Evolutionary conservation across 2,797 vertebrate species (phyloP).

Genomic region (Apodemus agrarius): DNA sequence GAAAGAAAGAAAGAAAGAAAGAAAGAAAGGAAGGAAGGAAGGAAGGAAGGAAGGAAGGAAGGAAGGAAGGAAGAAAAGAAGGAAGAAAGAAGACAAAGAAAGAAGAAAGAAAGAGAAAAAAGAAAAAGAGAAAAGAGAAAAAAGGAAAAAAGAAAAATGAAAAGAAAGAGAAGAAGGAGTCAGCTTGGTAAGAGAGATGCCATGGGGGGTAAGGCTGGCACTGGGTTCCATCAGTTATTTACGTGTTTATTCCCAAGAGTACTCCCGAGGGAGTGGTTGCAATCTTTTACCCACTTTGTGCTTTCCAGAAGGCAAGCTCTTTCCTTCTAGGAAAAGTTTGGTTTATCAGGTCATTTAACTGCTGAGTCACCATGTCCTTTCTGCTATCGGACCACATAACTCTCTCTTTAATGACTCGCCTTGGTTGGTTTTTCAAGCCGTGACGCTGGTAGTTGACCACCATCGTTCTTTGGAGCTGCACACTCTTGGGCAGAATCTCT

Average conservation of each 20-base stretch:
- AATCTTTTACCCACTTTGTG: background rate
- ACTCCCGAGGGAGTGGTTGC: background rate
- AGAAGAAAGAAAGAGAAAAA: fast-evolving
- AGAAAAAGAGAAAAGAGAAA: fast-evolving
- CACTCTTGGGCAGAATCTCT: background rate
- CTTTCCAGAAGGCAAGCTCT: constrained; percentile 5
- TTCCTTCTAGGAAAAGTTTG: constrained; percentile 17
- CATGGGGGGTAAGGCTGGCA: background rate
- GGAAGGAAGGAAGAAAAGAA: background rate
- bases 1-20: background rate
- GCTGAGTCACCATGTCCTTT: background rate
- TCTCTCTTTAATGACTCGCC: background rate
- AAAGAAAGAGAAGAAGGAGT: background rate
- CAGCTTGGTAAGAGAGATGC: constrained; percentile 17
- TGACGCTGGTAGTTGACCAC: background rate
- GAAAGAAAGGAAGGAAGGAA: fast-evolving
- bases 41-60: fast-evolving
- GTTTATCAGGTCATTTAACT: background rate
- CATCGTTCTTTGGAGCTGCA: background rate
- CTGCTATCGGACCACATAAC: background rate
- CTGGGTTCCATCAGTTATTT: background rate
- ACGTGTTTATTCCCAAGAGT: background rate
- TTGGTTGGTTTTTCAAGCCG: background rate
- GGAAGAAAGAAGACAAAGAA: fast-evolving
- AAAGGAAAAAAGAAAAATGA: fast-evolving